These are phyloP conservation scores for Andrena praecox DNA, from an alignment of 2,888 invertebrate species.

Conservation along the genomic window DNA sequence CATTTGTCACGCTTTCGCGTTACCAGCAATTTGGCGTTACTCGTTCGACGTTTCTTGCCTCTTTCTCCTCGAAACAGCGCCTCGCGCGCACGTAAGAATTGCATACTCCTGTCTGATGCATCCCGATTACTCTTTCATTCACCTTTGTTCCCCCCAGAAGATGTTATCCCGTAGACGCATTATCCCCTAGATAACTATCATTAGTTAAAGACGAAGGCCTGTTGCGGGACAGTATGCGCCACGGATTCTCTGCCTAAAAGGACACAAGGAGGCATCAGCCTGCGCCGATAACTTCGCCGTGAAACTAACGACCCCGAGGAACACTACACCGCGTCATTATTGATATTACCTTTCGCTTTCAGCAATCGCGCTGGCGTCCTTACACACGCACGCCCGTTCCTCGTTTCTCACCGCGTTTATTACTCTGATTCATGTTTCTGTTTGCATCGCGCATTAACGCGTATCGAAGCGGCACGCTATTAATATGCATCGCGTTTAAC, in stretches of 20 bases:
- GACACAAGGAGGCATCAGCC: not conserved
- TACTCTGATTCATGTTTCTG: constrained; percentile 44
- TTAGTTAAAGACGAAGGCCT: constrained; percentile 53
- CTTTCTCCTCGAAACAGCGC: not conserved
- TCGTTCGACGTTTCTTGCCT: not conserved
- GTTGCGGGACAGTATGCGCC: not conserved
- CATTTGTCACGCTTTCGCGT: constrained; percentile 8
- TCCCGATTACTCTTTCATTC: constrained; percentile 36
- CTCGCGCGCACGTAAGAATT: constrained; percentile 3
- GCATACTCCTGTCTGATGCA: constrained; percentile 13
- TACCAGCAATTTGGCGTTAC: constrained; percentile 8
- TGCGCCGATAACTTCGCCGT: constrained; percentile 2
- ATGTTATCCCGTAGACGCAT: constrained; percentile 41
- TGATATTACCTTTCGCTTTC: constrained; percentile 21
- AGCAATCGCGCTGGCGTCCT: constrained; percentile 5
- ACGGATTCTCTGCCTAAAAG: constrained; percentile 10
- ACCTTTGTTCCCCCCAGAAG: constrained; percentile 39
- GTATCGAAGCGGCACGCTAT: constrained; percentile 44
- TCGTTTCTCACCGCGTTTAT: constrained; percentile 37
- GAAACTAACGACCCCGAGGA: constrained; percentile 26
- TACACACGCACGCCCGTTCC: not conserved
- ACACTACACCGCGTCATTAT: constrained; percentile 17
- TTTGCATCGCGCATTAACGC: constrained; percentile 42
- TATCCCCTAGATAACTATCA: constrained; percentile 50
- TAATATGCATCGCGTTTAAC: constrained; percentile 56